These are phyloP conservation scores for Anhinga anhinga DNA, from an alignment of 2,113 vertebrate species.

Conservation along the genomic window DNA sequence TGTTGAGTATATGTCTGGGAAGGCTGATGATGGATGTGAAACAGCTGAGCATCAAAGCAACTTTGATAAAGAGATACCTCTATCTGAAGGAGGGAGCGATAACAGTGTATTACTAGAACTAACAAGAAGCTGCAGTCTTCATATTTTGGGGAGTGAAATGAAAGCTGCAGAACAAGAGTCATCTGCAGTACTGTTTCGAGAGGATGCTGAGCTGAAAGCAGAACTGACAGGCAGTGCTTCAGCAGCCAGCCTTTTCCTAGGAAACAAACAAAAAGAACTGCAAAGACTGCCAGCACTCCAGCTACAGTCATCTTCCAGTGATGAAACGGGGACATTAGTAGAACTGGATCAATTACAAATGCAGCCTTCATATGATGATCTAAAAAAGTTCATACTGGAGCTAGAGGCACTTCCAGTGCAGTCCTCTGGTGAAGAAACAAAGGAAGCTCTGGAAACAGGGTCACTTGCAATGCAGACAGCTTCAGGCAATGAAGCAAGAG, in stretches of 20 bases:
- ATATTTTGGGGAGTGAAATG: neutral
- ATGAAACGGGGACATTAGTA: neutral
- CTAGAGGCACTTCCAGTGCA: neutral
- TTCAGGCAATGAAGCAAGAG: neutral
- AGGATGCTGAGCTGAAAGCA: neutral
- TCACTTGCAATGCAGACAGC: neutral
- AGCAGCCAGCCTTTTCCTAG: neutral
- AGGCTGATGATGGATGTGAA: neutral
- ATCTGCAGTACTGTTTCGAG: neutral
- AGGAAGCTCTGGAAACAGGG: neutral
- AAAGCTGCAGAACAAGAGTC: neutral
- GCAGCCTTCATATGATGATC: neutral
- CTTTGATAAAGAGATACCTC: neutral
- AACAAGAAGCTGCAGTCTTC: neutral
- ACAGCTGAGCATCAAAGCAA: neutral
- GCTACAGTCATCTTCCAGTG: neutral
- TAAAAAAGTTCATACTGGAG: neutral
- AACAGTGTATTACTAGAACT: neutral
- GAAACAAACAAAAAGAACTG: neutral
- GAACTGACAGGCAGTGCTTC: neutral
- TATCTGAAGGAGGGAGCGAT: neutral
- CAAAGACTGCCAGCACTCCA: neutral
- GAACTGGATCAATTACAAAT: neutral
- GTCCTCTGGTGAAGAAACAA: neutral
- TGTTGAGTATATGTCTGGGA: neutral